Conservation (phyloP, 2,797 vertebrate species). For the Coregonus sp. region DNA sequence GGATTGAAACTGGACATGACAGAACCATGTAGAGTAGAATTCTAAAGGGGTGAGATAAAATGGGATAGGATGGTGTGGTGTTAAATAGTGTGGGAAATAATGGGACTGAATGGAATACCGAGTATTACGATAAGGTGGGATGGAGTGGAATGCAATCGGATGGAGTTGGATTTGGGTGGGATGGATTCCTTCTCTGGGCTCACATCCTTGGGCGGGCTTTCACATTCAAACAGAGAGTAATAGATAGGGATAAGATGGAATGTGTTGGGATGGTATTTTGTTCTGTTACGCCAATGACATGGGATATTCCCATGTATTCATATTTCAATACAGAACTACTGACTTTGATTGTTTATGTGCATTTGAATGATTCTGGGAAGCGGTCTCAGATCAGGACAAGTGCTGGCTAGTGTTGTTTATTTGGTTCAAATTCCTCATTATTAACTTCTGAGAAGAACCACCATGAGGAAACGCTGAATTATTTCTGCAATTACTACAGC, state of each 20-base stretch:
- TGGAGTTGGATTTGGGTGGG: slow-evolving; percentile 52
- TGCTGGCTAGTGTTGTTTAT: neutral
- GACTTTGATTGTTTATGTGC: slow-evolving; percentile 9
- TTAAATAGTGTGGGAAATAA: slow-evolving; percentile 28
- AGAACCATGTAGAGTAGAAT: slow-evolving; percentile 11
- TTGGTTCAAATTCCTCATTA: slow-evolving; percentile 12
- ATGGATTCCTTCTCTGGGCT: slow-evolving; percentile 57
- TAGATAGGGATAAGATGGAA: slow-evolving; percentile 59
- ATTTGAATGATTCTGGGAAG: slow-evolving; percentile 20
- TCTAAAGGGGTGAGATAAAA: slow-evolving; percentile 12
- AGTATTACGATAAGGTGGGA: slow-evolving; percentile 62
- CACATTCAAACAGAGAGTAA: slow-evolving; percentile 67
- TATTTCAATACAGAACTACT: slow-evolving; percentile 37
- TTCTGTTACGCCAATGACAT: slow-evolving; percentile 56
- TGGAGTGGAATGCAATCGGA: too few relatives aligned
- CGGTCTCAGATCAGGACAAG: slow-evolving; percentile 17
- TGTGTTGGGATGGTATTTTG: slow-evolving; percentile 55
- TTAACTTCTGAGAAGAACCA: slow-evolving; percentile 22
- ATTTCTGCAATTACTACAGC: slow-evolving; percentile 14
- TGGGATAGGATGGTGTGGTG: slow-evolving; percentile 28
- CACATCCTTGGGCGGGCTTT: slow-evolving; percentile 59
- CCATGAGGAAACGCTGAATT: slow-evolving; percentile 1
- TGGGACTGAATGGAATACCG: slow-evolving; percentile 51
- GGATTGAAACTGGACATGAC: slow-evolving; percentile 1
- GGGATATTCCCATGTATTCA: slow-evolving; percentile 59